Evolutionary conservation across 1,140 invertebrate genomes (phyloP).

Genomic region (Steinernema feltiae): DNA sequence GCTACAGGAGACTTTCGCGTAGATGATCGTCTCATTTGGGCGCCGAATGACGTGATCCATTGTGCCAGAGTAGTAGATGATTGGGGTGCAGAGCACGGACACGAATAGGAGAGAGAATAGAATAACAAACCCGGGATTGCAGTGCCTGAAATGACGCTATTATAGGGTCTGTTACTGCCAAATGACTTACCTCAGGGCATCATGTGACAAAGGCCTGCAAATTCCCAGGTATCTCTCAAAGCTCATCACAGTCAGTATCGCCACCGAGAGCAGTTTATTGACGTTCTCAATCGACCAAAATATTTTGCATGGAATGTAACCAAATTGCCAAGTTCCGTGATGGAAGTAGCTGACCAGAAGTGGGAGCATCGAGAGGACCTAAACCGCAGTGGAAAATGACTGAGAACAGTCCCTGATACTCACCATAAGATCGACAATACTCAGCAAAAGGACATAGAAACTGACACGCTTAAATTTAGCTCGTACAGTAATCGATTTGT

Average conservation of each 20-base stretch:
- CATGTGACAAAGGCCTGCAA: conserved; percentile 39
- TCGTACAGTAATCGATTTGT: too few species aligned
- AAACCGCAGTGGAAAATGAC: neutral
- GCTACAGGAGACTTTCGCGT: conserved; percentile 19
- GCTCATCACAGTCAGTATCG: conserved; percentile 46
- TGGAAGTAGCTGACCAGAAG: neutral
- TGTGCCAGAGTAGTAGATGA: too few species aligned
- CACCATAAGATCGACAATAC: neutral
- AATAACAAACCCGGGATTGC: conserved; percentile 30
- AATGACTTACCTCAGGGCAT: conserved; percentile 38
- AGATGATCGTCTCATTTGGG: neutral
- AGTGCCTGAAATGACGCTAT: neutral
- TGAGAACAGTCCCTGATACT: neutral
- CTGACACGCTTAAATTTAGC: neutral
- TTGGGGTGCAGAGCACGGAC: conserved; percentile 37
- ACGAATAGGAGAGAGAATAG: conserved; percentile 24
- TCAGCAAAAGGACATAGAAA: neutral
- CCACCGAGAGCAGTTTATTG: conserved; percentile 46
- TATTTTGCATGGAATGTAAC: conserved; percentile 41
- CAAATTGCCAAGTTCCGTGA: conserved; percentile 39
- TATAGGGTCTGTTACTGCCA: neutral
- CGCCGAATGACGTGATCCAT: conserved; percentile 44
- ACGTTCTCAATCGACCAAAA: conserved; percentile 49
- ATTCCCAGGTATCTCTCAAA: conserved; percentile 46
- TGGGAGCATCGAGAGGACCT: neutral